A percentile compares a stretch with the other conserved stretches of the same genome.
Evolutionary conservation across 2,113 vertebrate species (phyloP).

Genomic region (Anoplopoma fimbria): DNA sequence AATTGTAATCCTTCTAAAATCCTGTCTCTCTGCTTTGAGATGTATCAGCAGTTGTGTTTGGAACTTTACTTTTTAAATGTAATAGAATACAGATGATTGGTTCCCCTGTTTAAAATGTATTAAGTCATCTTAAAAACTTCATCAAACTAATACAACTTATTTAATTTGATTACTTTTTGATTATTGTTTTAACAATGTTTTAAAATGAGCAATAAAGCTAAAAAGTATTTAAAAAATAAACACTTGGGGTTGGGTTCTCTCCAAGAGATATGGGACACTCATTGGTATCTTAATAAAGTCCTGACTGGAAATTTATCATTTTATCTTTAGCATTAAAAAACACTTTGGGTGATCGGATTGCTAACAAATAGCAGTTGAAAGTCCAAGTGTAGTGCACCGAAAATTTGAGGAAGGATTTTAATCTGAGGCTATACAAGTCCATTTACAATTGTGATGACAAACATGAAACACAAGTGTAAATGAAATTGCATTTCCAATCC

Average conservation of each 20-base stretch:
- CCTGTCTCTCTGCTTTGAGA: too few relatives aligned
- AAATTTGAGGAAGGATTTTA: too few relatives aligned
- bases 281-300: background rate
- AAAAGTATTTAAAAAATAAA: background rate
- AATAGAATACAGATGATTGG: background rate
- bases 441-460: background rate
- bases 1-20: too few relatives aligned
- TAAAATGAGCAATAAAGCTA: background rate
- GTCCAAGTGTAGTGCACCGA: too few relatives aligned
- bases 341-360: background rate
- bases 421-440: too few relatives aligned
- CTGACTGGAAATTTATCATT: background rate
- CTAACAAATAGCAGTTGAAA: background rate
- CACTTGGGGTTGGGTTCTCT: too few relatives aligned
- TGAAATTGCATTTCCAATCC: background rate
- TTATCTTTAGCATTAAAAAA: background rate
- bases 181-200: background rate
- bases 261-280: too few relatives aligned
- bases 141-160: background rate
- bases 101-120: background rate
- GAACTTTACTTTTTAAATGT: background rate
- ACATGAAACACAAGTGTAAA: too few relatives aligned
- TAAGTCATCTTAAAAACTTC: background rate
- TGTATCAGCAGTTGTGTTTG: too few relatives aligned
- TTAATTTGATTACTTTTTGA: background rate